Evolutionary conservation across 2,797 vertebrate species (phyloP).

Genomic region (Carcharodon carcharias): DNA sequence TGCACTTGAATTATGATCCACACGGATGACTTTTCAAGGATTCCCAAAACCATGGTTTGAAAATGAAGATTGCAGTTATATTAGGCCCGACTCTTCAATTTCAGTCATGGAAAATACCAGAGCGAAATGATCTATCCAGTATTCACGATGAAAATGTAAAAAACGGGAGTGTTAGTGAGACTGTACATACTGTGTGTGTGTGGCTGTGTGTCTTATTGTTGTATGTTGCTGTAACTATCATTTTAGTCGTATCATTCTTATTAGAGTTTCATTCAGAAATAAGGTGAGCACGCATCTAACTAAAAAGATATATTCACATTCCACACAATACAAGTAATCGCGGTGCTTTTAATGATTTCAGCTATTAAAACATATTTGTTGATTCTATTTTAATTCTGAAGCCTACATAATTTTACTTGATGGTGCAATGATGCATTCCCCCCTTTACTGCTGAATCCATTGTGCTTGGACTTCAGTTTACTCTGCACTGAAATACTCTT

Average conservation of each 20-base stretch:
- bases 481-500: background rate
- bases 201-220: background rate
- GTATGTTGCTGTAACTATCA: background rate
- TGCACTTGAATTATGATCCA: slow-evolving; percentile 24
- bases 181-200: background rate
- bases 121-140: background rate
- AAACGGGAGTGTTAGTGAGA: background rate
- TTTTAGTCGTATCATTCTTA: background rate
- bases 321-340: background rate
- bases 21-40: slow-evolving; percentile 19
- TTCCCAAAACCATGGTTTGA: background rate
- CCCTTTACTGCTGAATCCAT: background rate
- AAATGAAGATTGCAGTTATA: background rate
- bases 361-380: background rate
- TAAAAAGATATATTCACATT: background rate
- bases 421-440: background rate
- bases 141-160: background rate
- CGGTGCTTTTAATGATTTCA: background rate
- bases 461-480: background rate
- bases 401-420: background rate
- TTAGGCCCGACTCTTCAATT: background rate
- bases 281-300: background rate
- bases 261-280: background rate
- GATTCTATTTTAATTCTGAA: background rate
- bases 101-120: slow-evolving; percentile 11